Base-by-base conservation (phyloP, 2,888 invertebrate genomes). In the Netelia fuscicornis region DNA sequence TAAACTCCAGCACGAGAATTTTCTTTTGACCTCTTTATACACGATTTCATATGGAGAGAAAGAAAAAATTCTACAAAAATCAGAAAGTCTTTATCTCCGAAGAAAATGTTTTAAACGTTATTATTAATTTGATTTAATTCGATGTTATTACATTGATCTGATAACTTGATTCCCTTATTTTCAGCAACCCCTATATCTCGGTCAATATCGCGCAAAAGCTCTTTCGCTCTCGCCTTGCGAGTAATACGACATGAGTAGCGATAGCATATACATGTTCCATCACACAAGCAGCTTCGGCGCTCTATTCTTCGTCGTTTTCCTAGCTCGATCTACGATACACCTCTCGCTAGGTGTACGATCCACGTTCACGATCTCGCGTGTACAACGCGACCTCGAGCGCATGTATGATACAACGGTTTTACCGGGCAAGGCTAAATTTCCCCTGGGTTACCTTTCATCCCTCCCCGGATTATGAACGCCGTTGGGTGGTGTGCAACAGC, bases 341-440 rank as follows among this genome's bases (percentile, higher is more conserved):
- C 64, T 60, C 68, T 13, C 71, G 65, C 54, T 71, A 25, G 67
- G 65, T 75, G 77, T 65, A 70, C 54, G 81, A 81, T 81, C 67
- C 84, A 75, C 71, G 75, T 58, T 71, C 80, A 60, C 64, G 83
- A 83, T 86, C 86, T 86, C 85, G 87, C 88, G 87, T 88, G 88
- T 87, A 81, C 80, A 68, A 30, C 79, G 80, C 83, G 80, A 88
- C 89, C 83, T 78, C 82, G 87, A 88, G 86, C 88, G 87, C 71
- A 54, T 76, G 56, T 89, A 89, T 88, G 89, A 89, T 91, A 90
- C 89, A 89, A 88, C 86, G 88, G 88, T 89, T 90, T 90, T 89
- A 88, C 89, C 88, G 82, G 86, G 86, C 88, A 86, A 85, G 87
- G 88, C 86, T 89, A 89, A 91, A 91, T 91, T 91, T 91, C 91